Evolutionary conservation across 2,797 vertebrate genomes (phyloP), one percentile per base, ranked within the genome.

Genomic region (Astyanax mexicanus): DNA sequence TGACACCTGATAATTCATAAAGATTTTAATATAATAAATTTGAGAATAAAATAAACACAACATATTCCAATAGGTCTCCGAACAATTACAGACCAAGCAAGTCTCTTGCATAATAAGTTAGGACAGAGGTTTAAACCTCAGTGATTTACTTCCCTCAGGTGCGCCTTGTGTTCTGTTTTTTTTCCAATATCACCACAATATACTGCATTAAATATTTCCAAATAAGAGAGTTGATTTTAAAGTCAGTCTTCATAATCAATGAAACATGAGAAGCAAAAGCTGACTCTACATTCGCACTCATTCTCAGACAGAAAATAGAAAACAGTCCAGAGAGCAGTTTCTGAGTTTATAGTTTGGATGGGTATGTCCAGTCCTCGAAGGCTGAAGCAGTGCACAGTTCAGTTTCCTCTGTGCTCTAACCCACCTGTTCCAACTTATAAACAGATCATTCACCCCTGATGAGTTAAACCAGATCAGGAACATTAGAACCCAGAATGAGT

Each of bases 31-130:
- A 64, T 54, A 66, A 67, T 37, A 62, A 21, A 47, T 61, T 62
- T 75, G 65, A 80, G 73, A 76, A 80, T 27, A 65, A 84, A 77
- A 86, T 83, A 84, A 85, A 81, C 83, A 80, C 74, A 84, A 83
- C 6, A 75, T 27, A 72, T 32, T 52, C 10, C 12, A n/a, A 47
- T 23, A 23, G 64, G 64, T 44, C 49, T 58, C 35, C 32, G n/a
- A 66, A 40, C 29, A 32, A 17, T 71, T 54, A n/a, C 11, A 62
- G 19, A 38, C 5, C 6, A 9, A 27, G 58, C 51, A 29, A 38
- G 51, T 8, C 25, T 64, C 40, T 45, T 58, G 70, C 6, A 62
- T 60, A 72, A 74, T 67, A 74, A 71, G 52, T 61, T 38, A 69
- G 58, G 23, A 32, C 5, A 69, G 9, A 72, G 58, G 37, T 62